These are phyloP conservation scores for Actinia equina DNA, from an alignment of 64 coral and sea anemone species.

Conservation along the genomic window DNA sequence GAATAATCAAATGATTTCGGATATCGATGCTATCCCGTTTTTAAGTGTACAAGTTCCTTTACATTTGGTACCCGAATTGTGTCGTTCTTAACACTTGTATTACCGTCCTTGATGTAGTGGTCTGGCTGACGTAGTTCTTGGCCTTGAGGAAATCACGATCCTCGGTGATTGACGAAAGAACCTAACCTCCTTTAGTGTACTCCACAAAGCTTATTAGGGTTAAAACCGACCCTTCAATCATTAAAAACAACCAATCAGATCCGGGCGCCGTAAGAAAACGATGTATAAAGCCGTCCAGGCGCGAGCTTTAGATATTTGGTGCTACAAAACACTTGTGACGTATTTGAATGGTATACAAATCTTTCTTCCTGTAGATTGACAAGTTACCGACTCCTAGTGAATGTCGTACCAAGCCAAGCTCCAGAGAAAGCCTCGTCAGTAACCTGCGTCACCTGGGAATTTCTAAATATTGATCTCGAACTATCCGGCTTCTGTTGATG, in stretches of 20 bases:
- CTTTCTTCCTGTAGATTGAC: not conserved
- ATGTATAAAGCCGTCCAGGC: not conserved
- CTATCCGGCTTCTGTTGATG: not conserved
- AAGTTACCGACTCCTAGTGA: not conserved
- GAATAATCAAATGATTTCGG: not conserved
- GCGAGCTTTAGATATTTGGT: constrained; percentile 16
- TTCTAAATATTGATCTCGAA: not conserved
- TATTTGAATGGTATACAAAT: constrained; percentile 1
- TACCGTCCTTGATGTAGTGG: not conserved
- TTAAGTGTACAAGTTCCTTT: not conserved
- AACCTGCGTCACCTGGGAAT: not conserved
- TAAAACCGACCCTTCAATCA: not conserved
- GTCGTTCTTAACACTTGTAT: constrained; percentile 5
- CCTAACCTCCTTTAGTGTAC: not conserved
- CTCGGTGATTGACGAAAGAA: constrained; percentile 15
- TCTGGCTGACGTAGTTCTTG: not conserved
- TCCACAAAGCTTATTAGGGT: not conserved
- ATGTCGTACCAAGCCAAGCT: not conserved
- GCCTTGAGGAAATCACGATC: constrained; percentile 1
- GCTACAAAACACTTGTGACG: not conserved
- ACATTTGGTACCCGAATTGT: not conserved
- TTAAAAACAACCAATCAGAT: constrained; percentile 1
- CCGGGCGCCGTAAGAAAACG: not conserved
- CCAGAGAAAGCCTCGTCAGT: not conserved
- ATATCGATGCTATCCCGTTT: not conserved